Percentiles rank a stretch among this genome's conserved stretches.
These are phyloP conservation scores for Pseudomyrmex pallidus DNA, from an alignment of 1,140 invertebrate genomes.

Conservation along the genomic window DNA sequence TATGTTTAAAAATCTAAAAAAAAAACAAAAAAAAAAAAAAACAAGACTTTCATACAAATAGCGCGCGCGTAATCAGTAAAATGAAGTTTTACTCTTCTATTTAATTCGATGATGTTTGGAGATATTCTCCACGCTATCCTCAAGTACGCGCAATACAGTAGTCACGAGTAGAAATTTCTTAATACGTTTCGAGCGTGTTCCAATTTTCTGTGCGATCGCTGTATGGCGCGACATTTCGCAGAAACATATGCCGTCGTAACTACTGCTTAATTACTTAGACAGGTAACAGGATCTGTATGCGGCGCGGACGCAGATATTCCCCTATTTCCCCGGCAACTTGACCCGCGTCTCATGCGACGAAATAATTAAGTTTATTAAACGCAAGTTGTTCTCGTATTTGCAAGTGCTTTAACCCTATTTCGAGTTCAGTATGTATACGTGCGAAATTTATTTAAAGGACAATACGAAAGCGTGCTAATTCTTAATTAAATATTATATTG, in stretches of 20 bases:
- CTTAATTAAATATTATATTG: background rate
- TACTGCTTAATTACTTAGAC: slow-evolving; percentile 75
- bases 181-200: slow-evolving; percentile 42
- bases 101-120: too few species aligned
- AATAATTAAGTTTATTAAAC: slow-evolving; percentile 78
- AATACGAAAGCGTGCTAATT: background rate
- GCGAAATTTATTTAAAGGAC: slow-evolving; percentile 48
- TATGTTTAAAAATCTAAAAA: too few species aligned
- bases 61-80: too few species aligned
- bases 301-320: slow-evolving; percentile 65
- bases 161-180: slow-evolving; percentile 31
- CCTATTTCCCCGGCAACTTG: slow-evolving; percentile 68
- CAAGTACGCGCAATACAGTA: background rate
- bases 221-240: slow-evolving; percentile 56
- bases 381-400: slow-evolving; percentile 54
- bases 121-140: too few species aligned
- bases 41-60: too few species aligned
- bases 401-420: slow-evolving; percentile 59
- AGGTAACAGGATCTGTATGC: slow-evolving; percentile 64
- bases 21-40: too few species aligned
- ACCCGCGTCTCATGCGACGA: slow-evolving; percentile 65
- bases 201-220: slow-evolving; percentile 56
- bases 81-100: background rate
- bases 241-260: slow-evolving; percentile 72
- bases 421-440: background rate